Base-by-base conservation (phyloP, 2,888 invertebrate genomes). In the Pollenia angustigena region DNA sequence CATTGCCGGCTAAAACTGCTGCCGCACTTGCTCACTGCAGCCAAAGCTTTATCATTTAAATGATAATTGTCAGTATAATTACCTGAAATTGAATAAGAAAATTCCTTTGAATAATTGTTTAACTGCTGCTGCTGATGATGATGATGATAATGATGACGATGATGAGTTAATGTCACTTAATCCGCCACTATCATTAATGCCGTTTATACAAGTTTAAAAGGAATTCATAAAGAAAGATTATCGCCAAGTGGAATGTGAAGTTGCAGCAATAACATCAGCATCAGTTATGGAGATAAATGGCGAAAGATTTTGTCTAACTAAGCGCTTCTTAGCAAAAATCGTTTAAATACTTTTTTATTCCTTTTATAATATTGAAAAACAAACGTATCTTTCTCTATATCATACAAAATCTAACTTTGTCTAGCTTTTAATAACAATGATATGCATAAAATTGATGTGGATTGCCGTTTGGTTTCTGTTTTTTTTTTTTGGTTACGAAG, bases 121-220 rank as follows among this genome's bases (percentile, higher is more conserved):
- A 52, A 54, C 44, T 23, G 76, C 40, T 79, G 18, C 64, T 58
- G 58, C 23, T 48, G 18, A 10, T 40, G 74, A 12, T 74, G 66
- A 44, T 79, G 75, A 72, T 80, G 75, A 58, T 81, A 23, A 12
- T 40, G 74, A 12, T 74, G 69, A 44, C 75, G 75, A 69, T 81
- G 78, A 58, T 81, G 84, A 71, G 52, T 58, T 80, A 81, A 72
- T 79, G 78, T 80, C 79, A 68, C 80, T 60, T 52, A 80, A 80
- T 80, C 42, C 52, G 23, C 44, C 44, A 52, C 44, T 46, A 50
- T 75, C 72, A 69, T 58, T 69, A 71, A 82, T 87, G 62, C 72
- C 91, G 8, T 90, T 90, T 48, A 91, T 91, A 14, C 90, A 91
- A 81, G 90, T 91, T 58, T 91, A 91, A 87, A 91, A 91, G 88